Base-by-base conservation (phyloP, 2,888 invertebrate species). In the Coleophora flavipennella region DNA sequence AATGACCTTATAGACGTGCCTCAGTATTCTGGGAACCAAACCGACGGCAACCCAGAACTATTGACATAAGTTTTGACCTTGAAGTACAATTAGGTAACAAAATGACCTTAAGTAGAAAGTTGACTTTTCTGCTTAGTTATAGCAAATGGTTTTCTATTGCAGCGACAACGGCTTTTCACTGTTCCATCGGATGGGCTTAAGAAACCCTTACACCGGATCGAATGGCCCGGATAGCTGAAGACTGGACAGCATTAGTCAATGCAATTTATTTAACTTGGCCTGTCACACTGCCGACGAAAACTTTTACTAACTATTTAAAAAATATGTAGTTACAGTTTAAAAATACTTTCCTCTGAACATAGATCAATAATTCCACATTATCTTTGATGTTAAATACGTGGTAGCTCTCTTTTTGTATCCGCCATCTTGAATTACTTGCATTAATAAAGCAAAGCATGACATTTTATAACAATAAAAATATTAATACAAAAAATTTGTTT, bases 41-140 rank as follows among this genome's bases (percentile, higher is more conserved):
- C 93, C 69, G 94, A 92, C 78, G 89, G 90, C 60, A 89, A 86
- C 62, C 87, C 87, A 47, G 92, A 94, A 72, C 88, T 95, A 71
- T 87, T 95, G 76, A 94, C 95, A 94, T 95, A 81, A 93, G 94
- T 91, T n/a, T n/a, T n/a, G n/a, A n/a, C n/a, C n/a, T n/a, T n/a
- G n/a, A n/a, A n/a, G n/a, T n/a, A n/a, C n/a, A n/a, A n/a, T n/a
- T n/a, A n/a, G n/a, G n/a, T n/a, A n/a, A n/a, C n/a, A n/a, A n/a
- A n/a, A n/a, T n/a, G n/a, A n/a, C n/a, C n/a, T n/a, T n/a, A n/a
- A n/a, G n/a, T n/a, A n/a, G n/a, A n/a, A n/a, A n/a, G n/a, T n/a
- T n/a, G n/a, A n/a, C n/a, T n/a, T n/a, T n/a, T 31, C 11, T 33
- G 7, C 10, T n/a, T 34, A 25, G 3, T 20, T 32, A 13, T 2